A percentile compares a stretch with the other conserved stretches of the same genome.
Evolutionary conservation across 2,888 invertebrate genomes (phyloP).

Genomic region (Metellina segmentata): DNA sequence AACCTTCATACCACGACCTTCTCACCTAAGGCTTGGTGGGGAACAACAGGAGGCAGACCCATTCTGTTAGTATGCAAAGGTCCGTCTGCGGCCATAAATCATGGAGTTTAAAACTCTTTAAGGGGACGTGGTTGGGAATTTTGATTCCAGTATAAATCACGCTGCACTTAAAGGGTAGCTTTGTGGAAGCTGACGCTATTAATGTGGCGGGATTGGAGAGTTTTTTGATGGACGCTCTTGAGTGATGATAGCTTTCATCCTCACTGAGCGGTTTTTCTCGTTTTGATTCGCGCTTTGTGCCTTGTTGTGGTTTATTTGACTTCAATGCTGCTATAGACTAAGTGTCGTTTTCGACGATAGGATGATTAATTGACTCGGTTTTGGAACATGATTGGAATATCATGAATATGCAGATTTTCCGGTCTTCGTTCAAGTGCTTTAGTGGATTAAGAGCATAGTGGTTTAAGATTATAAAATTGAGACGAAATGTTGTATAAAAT

Average conservation of each 20-base stretch:
- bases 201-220: no score
- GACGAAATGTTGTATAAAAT: no score
- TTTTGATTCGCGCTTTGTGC: not conserved
- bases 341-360: not conserved
- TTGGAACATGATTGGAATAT: not conserved
- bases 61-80: no score
- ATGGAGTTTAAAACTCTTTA: not conserved
- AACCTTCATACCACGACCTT: no score
- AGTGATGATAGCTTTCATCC: not conserved
- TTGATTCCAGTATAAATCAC: slow-evolving; percentile 33
- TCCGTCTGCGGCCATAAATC: not conserved
- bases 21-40: no score
- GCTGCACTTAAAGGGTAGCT: slow-evolving; percentile 13
- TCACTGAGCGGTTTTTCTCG: no score
- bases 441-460: no score
- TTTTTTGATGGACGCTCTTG: not conserved
- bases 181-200: not conserved
- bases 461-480: no score
- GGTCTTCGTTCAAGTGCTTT: not conserved
- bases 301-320: not conserved
- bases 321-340: not conserved
- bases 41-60: no score
- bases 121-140: slow-evolving; percentile 5
- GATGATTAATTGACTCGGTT: not conserved
- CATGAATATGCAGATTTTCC: not conserved